Evolutionary conservation across 2,113 vertebrate species (phyloP), one percentile per base, ranked within the genome.

Genomic region (Chunga burmeisteri): DNA sequence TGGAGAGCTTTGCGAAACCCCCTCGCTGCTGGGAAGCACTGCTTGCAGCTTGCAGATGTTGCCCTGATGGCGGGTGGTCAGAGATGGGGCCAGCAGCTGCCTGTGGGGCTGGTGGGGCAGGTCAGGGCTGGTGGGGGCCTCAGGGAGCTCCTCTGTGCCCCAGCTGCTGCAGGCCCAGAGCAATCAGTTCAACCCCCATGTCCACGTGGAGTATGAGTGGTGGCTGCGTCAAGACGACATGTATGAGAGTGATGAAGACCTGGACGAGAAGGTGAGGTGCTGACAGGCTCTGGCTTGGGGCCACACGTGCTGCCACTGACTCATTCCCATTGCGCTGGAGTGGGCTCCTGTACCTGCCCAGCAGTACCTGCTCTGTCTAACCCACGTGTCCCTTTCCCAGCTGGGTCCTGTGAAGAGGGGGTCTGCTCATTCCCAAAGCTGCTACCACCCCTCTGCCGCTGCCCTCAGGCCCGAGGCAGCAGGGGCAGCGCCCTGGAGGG

Each of bases 231-330:
- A 98, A 81, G 98, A 97, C 17, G 97, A 98, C 50, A 92, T 97
- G 63, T 98, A 98, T 40, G 98, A 98, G 89, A 98, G 98, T 26
- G 98, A 98, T 1, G 94, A 98, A 65, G 98, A 98, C 36, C 92
- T 98, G 55, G 98, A 98, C 78, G 98, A 98, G 59, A 98, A 98
- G 97, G 98, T 98, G 55, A 92, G 86, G 36, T 44, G 20, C 32
- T 30, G 36, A 40, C 6, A 26, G 17, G 36, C 44, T n/a, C 75
- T 65, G 70, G 13, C 40, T 38, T 44, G 18, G 42, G 42, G 50
- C 61, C 61, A 58, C 1, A 1, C 0, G 1, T 58, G 30, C 42
- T 11, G 13, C 66, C 7, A 10, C 19, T 30, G 36, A 15, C 20
- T 50, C 0, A 3, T 11, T 62, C 59, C 36, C 21, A 29, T 56